phyloP scores from a whole-genome alignment of 2,888 invertebrate species.

The Parnassius smintheus region DNA sequence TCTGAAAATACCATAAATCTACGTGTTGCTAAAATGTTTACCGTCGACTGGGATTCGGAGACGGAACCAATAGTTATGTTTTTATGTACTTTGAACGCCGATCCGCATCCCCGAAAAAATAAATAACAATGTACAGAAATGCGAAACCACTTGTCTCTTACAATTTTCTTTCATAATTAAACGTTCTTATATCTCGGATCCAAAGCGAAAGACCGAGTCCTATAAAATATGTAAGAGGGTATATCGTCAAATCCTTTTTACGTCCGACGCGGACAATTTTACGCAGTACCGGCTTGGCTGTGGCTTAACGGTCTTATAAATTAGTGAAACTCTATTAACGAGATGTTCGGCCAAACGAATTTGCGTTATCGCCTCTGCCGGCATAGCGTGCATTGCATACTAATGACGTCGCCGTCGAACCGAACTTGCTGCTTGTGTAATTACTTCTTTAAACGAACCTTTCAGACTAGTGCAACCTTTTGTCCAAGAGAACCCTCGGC shows the following conservation, averaged over 20 bases:
- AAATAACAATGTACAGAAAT: background rate
- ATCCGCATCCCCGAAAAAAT: background rate
- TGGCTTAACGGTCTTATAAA: conserved; percentile 77
- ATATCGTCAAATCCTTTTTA: conserved; percentile 75
- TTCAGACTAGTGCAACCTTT: conserved; percentile 39
- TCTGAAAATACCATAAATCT: too few relatives aligned
- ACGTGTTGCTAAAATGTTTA: too few relatives aligned
- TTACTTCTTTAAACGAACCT: conserved; percentile 78
- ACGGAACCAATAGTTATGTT: too few relatives aligned
- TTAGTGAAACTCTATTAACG: conserved; percentile 81
- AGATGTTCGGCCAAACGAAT: conserved; percentile 79
- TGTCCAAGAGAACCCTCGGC: conserved; percentile 29
- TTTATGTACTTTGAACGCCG: too few relatives aligned
- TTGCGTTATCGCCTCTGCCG: conserved; percentile 78
- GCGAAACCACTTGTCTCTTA: conserved; percentile 53
- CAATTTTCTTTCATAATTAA: conserved; percentile 65
- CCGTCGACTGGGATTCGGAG: too few relatives aligned
- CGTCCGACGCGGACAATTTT: conserved; percentile 69
- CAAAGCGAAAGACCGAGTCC: conserved; percentile 59
- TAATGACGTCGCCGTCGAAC: conserved; percentile 59
- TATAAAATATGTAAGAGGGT: conserved; percentile 73
- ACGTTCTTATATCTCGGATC: conserved; percentile 53
- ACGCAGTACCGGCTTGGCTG: conserved; percentile 56
- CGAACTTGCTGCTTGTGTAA: conserved; percentile 71
- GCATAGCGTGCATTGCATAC: conserved; percentile 69